Evolutionary conservation across 2,888 invertebrate genomes (phyloP).

Genomic region (Cosmopolites sordidus): DNA sequence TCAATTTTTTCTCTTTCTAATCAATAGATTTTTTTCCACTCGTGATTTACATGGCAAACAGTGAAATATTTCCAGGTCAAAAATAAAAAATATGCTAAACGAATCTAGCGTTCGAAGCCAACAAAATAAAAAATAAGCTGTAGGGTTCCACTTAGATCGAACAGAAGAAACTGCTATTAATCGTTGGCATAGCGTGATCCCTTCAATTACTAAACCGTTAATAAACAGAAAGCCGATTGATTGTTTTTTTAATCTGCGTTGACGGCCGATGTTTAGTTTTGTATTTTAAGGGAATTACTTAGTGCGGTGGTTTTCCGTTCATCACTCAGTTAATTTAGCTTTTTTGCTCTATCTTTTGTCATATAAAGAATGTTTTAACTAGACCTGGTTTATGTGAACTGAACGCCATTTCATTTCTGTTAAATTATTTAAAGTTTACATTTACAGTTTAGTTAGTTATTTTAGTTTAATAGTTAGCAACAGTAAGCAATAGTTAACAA

Average conservation of each 20-base stretch:
- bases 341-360: too few relatives aligned
- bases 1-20: too few relatives aligned
- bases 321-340: neutral
- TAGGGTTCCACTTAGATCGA: neutral
- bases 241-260: neutral
- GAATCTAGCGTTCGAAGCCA: neutral
- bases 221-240: conserved; percentile 1
- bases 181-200: conserved; percentile 6
- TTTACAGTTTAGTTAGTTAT: too few relatives aligned
- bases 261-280: neutral
- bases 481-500: too few relatives aligned
- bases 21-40: too few relatives aligned
- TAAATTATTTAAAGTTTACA: too few relatives aligned
- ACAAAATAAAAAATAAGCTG: neutral
- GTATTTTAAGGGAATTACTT: neutral
- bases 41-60: too few relatives aligned
- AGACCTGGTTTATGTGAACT: too few relatives aligned
- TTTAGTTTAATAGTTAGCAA: too few relatives aligned
- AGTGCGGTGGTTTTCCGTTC: neutral
- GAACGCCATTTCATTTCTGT: too few relatives aligned
- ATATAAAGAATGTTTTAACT: too few relatives aligned
- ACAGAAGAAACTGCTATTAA: conserved; percentile 5
- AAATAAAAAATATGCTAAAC: conserved; percentile 1
- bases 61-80: neutral
- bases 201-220: conserved; percentile 5